Conservation (phyloP, 2,113 vertebrate species). For the Orthochromis indermauri region DNA sequence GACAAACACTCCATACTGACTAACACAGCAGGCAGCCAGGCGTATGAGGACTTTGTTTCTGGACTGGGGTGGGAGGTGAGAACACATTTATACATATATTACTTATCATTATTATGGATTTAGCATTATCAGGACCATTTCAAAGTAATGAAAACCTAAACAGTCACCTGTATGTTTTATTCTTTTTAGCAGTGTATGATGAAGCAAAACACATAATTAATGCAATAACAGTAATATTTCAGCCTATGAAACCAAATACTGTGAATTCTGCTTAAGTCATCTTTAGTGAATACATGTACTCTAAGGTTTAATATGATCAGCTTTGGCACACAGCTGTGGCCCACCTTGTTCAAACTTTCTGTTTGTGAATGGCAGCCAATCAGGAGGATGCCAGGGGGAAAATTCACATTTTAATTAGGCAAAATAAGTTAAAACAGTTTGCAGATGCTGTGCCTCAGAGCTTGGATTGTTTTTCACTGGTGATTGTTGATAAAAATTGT, state of each 20-base stretch:
- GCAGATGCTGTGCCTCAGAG: background rate
- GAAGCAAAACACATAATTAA: background rate
- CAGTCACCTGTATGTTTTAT: fast-evolving
- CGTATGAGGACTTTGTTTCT: conserved; percentile 97
- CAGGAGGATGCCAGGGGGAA: background rate
- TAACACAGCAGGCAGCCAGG: conserved; percentile 92
- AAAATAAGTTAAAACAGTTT: background rate
- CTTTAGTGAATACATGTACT: background rate
- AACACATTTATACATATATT: background rate
- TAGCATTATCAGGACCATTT: background rate
- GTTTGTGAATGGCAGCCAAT: background rate
- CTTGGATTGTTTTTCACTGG: background rate
- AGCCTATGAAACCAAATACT: background rate
- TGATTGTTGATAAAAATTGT: background rate
- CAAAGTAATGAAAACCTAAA: background rate
- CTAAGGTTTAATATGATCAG: background rate
- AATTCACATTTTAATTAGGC: background rate
- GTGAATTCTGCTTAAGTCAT: background rate
- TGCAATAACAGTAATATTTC: background rate
- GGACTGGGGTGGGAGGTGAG: conserved; percentile 98
- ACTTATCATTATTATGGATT: background rate
- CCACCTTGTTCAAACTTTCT: background rate
- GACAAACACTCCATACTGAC: conserved; percentile 99
- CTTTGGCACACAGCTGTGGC: background rate
- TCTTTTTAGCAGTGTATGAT: background rate